Evolutionary conservation across 1,140 invertebrate species (phyloP), one percentile per base, ranked within the genome.

Genomic region (Macrostomum lignano): DNA sequence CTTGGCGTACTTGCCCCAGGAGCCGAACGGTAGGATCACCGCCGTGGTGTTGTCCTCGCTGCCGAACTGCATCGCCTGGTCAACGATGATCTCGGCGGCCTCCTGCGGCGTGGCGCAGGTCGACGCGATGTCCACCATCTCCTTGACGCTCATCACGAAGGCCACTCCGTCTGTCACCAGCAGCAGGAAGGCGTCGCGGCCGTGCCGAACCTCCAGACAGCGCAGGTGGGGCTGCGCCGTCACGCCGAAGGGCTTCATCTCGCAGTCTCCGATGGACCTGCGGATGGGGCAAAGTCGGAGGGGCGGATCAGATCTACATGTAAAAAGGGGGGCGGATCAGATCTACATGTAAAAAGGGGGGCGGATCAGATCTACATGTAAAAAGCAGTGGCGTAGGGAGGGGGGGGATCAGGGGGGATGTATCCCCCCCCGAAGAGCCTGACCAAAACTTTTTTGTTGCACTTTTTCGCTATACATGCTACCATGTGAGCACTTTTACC

Each of bases 211-310:
- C 61, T 64, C 43, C 38, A 44, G 39, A n/a, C n/a, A n/a, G n/a
- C 19, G 14, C 35, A 47, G 52, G 38, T 64, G 54, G 11, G 65
- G 64, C 13, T 54, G 39, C 17, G 62, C 55, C 23, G 46, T 62
- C 1, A 67, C 65, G 25, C 65, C 65, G 48, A 42, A 63, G 3
- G 42, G 44, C 42, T 66, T 66, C 21, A 67, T 46, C 23, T 65
- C 63, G 5, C 63, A 40, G 44, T 67, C 65, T 6, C 65, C 65
- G 5, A 67, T 48, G 44, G 63, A 65, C n/a, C n/a, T n/a, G n/a
- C n/a, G n/a, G n/a, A n/a, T n/a, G n/a, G n/a, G n/a, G n/a, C n/a
- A n/a, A n/a, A n/a, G n/a, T n/a, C n/a, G n/a, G n/a, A n/a, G n/a
- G n/a, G n/a, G n/a, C n/a, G n/a, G n/a, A n/a, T n/a, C n/a, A n/a